Evolutionary conservation across 2,797 vertebrate genomes (phyloP).

Genomic region (Sebastes kiyomatsui): DNA sequence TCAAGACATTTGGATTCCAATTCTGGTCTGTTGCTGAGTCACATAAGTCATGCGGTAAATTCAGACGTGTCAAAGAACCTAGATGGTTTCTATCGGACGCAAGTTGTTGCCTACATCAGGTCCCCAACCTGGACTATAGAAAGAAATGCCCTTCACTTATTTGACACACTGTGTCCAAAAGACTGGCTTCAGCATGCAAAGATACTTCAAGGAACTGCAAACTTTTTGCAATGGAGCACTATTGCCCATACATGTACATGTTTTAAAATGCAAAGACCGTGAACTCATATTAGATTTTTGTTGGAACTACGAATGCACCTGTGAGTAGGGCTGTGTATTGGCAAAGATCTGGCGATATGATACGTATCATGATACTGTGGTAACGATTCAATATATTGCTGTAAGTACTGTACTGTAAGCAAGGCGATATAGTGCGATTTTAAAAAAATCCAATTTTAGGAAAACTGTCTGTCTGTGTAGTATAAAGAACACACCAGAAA

Average conservation of each 20-base stretch:
- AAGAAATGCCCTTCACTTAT: slow-evolving; percentile 43
- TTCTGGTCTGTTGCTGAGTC: slow-evolving; percentile 70
- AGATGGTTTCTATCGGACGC: slow-evolving; percentile 57
- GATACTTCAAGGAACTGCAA: neutral
- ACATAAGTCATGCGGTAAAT: slow-evolving; percentile 72
- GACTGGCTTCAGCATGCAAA: slow-evolving; percentile 14
- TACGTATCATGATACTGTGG: no score
- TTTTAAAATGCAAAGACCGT: neutral
- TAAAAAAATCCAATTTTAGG: no score
- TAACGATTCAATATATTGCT: no score
- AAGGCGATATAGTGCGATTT: no score
- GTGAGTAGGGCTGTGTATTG: no score
- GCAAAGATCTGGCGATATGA: no score
- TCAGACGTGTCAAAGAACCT: slow-evolving; percentile 64
- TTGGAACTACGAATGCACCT: neutral
- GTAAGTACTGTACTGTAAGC: no score
- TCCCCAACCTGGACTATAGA: slow-evolving; percentile 6
- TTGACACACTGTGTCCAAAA: slow-evolving; percentile 27
- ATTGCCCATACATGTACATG: neutral
- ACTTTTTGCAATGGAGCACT: neutral
- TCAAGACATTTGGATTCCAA: slow-evolving; percentile 81
- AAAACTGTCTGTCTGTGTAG: no score
- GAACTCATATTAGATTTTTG: neutral
- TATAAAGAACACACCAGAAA: no score
- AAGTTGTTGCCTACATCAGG: slow-evolving; percentile 51